A percentile compares a stretch with the other conserved stretches of the same genome.
Evolutionary conservation across 2,888 invertebrate species (phyloP).

Genomic region (Arrhopalites spinosus): DNA sequence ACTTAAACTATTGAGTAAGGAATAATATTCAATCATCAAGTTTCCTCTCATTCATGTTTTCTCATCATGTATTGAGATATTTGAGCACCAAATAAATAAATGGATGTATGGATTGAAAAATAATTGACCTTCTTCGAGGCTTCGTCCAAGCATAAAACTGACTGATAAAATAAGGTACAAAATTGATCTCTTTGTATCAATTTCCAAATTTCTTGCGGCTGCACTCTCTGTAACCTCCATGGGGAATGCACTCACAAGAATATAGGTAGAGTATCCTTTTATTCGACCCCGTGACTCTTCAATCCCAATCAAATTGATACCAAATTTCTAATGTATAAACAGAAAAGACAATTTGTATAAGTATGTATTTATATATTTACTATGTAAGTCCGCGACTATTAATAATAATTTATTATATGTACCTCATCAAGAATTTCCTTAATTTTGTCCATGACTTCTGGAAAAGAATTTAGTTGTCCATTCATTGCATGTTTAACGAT

Average conservation of each 20-base stretch:
- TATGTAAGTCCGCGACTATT: too few relatives aligned
- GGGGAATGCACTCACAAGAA: slow-evolving; percentile 45
- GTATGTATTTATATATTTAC: background rate
- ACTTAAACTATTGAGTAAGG: slow-evolving; percentile 45
- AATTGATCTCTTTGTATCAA: slow-evolving; percentile 40
- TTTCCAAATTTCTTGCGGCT: slow-evolving; percentile 33
- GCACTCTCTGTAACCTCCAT: slow-evolving; percentile 44
- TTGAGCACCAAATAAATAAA: too few relatives aligned
- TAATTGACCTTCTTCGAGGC: slow-evolving; percentile 52
- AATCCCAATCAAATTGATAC: slow-evolving; percentile 46
- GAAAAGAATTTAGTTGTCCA: slow-evolving; percentile 43
- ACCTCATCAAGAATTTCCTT: slow-evolving; percentile 41
- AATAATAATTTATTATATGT: background rate
- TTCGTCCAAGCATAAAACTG: slow-evolving; percentile 46
- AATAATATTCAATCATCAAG: background rate
- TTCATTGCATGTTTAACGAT: slow-evolving; percentile 52
- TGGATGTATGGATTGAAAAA: too few relatives aligned
- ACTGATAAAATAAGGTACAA: slow-evolving; percentile 43
- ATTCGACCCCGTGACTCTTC: slow-evolving; percentile 37
- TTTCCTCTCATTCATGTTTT: background rate
- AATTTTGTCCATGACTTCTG: slow-evolving; percentile 44
- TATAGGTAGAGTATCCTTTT: slow-evolving; percentile 32
- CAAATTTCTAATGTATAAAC: slow-evolving; percentile 42
- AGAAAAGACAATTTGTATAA: background rate
- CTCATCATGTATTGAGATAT: background rate